Base-by-base conservation (phyloP, 2,113 vertebrate genomes). In the Oreotrochilus melanogaster region DNA sequence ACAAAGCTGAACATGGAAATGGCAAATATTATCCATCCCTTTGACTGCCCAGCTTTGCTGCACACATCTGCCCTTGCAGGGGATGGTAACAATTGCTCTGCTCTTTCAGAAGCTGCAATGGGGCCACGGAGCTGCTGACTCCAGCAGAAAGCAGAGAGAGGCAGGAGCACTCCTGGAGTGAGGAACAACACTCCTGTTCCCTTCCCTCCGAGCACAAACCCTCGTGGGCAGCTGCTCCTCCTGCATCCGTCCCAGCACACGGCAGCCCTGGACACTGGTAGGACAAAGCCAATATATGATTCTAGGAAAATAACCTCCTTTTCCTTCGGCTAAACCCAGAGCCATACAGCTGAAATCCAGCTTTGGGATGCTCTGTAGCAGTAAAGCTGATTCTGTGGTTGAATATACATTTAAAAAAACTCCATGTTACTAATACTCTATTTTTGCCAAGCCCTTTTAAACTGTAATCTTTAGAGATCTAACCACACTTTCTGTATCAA, bases 21-120 rank as follows among this genome's bases (percentile, higher is more conserved):
- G 45, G 81, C 74, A 87, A 78, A 54, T 47, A 23, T 2, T 5
- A 11, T 4, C 17, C 2, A 4, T 39, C 7, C 27, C 30, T 66
- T 16, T 4, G 7, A 24, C 21, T 0, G n/a, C 1, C 0, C 18
- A 1, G 3, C 22, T 65, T 51, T 65, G 19, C 45, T 23, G 51
- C 31, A 54, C 67, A 12, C 25, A 42, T 28, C 66, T 78, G 39
- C 14, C 61, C 70, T 67, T 1, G 0, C 0, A 81, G 66, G 43
- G 74, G 43, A 27, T 3, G 9, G 11, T 1, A 37, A 60, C 56
- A 58, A 8, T 74, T 24, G 37, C 53, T 5, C 39, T 27, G 5
- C 16, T 22, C 57, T 73, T 24, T n/a, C 42, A 43, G 71, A 14
- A 67, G 33, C 15, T 11, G 28, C 47, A 65, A 14, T 0, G 2